phyloP scores from a whole-genome alignment of 2,888 invertebrate species.

The Uloborus plumipes region DNA sequence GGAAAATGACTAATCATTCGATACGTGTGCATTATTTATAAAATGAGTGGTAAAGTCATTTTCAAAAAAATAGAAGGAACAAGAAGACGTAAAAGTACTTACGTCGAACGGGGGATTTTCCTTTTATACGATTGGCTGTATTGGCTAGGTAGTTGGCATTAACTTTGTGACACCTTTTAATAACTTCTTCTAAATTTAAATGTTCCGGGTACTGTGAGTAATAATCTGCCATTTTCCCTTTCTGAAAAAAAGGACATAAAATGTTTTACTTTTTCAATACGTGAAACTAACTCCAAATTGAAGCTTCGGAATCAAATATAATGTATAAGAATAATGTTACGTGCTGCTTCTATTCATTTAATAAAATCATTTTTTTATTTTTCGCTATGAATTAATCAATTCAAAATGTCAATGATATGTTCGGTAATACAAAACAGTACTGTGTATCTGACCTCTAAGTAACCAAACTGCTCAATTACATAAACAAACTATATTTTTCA shows the following conservation, averaged over 20 bases:
- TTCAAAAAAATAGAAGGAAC: too few species aligned
- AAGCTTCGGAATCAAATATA: background rate
- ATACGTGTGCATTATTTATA: too few species aligned
- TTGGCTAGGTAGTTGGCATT: constrained; percentile 67
- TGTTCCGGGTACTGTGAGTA: constrained; percentile 71
- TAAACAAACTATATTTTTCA: background rate
- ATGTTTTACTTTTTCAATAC: too few species aligned
- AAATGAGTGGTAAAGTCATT: too few species aligned
- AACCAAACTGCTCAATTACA: background rate
- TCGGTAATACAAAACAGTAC: too few species aligned
- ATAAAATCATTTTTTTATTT: too few species aligned
- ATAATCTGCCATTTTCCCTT: constrained; percentile 71
- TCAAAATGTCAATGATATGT: too few species aligned
- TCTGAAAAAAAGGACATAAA: constrained; percentile 66
- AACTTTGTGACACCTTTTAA: constrained; percentile 67
- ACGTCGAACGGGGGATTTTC: constrained; percentile 66
- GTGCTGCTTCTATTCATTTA: background rate
- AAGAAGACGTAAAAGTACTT: constrained; percentile 18
- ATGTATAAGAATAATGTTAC: background rate
- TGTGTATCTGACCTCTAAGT: too few species aligned
- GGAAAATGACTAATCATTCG: too few species aligned
- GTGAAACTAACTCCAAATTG: too few species aligned
- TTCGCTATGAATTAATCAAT: too few species aligned
- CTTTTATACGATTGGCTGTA: constrained; percentile 66
- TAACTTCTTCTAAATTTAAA: constrained; percentile 68